Conservation (phyloP, 35 echinoderm and acorn worm genomes). For the Eucidaris tribuloides region DNA sequence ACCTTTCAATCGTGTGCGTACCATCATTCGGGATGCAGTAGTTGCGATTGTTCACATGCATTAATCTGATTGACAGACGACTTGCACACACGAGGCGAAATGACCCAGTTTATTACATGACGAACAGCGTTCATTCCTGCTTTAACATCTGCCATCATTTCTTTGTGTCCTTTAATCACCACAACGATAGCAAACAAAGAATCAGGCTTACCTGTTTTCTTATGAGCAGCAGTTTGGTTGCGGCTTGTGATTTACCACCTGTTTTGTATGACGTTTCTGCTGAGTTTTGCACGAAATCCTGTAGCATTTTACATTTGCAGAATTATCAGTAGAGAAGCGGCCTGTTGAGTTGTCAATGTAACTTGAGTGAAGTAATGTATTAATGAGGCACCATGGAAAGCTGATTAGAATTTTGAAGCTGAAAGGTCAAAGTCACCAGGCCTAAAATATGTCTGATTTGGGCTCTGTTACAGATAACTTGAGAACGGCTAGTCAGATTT, state of each 20-base stretch:
- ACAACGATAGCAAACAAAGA: constrained; percentile 34
- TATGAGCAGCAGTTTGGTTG: too few relatives aligned
- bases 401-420: too few relatives aligned
- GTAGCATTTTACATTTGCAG: neutral
- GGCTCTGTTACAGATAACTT: too few relatives aligned
- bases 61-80: neutral
- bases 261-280: neutral
- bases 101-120: constrained; percentile 43
- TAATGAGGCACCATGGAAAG: too few relatives aligned
- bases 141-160: constrained; percentile 9
- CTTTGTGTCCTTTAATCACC: constrained; percentile 24
- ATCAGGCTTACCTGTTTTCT: neutral
- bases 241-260: neutral
- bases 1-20: neutral
- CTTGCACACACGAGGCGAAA: constrained; percentile 52
- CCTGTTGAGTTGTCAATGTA: too few relatives aligned
- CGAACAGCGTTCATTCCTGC: constrained; percentile 11
- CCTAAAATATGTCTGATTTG: too few relatives aligned
- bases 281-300: neutral
- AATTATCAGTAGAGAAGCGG: too few relatives aligned
- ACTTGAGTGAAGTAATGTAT: too few relatives aligned
- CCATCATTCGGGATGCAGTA: constrained; percentile 4
- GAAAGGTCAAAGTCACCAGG: too few relatives aligned
- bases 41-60: neutral
- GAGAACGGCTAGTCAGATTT: too few relatives aligned